These are phyloP conservation scores for Psophia crepitans DNA, from an alignment of 2,113 vertebrate species.

Conservation along the genomic window DNA sequence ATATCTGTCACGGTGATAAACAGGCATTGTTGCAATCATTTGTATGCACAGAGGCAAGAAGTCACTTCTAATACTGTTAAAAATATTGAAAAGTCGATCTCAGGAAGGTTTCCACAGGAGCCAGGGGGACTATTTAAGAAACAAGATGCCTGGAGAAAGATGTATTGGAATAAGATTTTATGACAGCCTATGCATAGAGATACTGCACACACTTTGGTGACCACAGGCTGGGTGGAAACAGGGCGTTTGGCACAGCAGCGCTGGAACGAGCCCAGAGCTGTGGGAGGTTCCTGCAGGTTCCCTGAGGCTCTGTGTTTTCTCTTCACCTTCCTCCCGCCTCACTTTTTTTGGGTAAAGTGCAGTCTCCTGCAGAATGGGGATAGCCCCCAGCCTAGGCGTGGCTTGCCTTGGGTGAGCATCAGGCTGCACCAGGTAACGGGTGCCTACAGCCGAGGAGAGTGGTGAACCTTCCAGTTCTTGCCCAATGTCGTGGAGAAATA, in stretches of 20 bases:
- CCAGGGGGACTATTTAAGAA: neutral
- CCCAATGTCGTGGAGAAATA: neutral
- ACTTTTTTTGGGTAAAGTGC: neutral
- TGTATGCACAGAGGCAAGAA: constrained; percentile 8
- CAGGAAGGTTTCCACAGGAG: neutral
- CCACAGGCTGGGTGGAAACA: neutral
- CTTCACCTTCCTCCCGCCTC: neutral
- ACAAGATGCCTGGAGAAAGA: neutral
- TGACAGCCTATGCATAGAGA: neutral
- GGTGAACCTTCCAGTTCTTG: neutral
- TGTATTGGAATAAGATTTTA: neutral
- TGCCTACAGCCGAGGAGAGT: rapidly evolving
- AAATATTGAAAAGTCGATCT: neutral
- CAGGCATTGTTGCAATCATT: neutral
- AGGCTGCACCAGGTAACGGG: neutral
- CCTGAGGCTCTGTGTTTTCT: neutral
- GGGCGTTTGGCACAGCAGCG: neutral
- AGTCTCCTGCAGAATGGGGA: neutral
- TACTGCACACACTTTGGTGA: neutral
- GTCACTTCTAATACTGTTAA: constrained; percentile 13
- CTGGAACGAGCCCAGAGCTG: neutral
- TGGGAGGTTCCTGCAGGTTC: neutral
- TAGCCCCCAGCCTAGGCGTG: rapidly evolving
- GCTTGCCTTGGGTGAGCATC: neutral
- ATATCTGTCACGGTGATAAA: neutral